These are phyloP conservation scores for Cynaeus angustus DNA, from an alignment of 2,888 invertebrate genomes.

Conservation along the genomic window DNA sequence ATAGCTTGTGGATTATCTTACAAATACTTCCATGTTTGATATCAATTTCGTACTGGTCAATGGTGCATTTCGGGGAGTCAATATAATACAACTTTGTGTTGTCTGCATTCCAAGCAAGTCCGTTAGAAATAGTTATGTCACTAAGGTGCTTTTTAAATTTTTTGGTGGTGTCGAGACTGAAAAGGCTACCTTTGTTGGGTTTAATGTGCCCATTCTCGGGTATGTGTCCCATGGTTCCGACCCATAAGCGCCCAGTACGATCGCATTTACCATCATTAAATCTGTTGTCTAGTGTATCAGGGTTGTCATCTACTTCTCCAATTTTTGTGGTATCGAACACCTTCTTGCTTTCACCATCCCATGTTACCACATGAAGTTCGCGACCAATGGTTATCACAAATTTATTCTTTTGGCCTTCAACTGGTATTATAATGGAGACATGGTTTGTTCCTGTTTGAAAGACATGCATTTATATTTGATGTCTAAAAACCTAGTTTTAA, in stretches of 20 bases:
- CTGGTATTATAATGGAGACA: conserved; percentile 77
- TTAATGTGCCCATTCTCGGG: conserved; percentile 51
- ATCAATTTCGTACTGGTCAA: conserved; percentile 82
- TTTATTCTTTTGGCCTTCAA: conserved; percentile 75
- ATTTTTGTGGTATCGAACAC: conserved; percentile 72
- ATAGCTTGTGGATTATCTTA: not conserved
- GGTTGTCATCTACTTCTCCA: conserved; percentile 76
- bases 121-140: conserved; percentile 73
- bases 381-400: conserved; percentile 79
- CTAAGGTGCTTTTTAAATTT: conserved; percentile 55
- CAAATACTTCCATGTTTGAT: conserved; percentile 71
- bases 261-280: conserved; percentile 90
- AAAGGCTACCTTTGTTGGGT: conserved; percentile 56
- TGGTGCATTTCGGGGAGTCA: conserved; percentile 78
- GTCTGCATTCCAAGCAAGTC: conserved; percentile 82
- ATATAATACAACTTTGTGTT: conserved; percentile 83
- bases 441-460: conserved; percentile 53
- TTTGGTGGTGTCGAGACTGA: conserved; percentile 53
- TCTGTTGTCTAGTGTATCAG: conserved; percentile 74
- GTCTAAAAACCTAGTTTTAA: no score
- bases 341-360: conserved; percentile 77
- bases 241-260: conserved; percentile 81
- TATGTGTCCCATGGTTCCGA: conserved; percentile 55
- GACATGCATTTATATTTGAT: no score
- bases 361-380: conserved; percentile 76